Conservation (phyloP, 1,140 invertebrate species). For the Streblospio benedicti region DNA sequence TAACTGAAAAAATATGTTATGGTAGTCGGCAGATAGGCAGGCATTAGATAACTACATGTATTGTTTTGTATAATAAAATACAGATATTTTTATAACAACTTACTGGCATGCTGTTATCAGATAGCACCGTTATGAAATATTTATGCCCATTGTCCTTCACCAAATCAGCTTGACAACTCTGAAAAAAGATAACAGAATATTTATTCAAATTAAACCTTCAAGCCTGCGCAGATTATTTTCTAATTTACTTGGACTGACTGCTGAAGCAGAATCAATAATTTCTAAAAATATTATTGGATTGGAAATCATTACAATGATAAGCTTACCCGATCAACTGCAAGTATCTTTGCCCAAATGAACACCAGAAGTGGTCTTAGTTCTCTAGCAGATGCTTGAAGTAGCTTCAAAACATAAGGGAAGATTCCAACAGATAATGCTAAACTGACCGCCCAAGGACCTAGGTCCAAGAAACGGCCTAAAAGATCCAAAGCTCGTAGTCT, state of each 20-base stretch:
- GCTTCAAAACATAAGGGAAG: slow-evolving; percentile 95
- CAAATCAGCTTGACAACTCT: slow-evolving; percentile 89
- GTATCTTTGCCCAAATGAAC: slow-evolving; percentile 98
- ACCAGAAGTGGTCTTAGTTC: slow-evolving; percentile 87
- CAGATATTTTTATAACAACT: slow-evolving; percentile 37
- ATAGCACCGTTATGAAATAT: slow-evolving; percentile 83
- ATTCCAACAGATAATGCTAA: slow-evolving; percentile 90
- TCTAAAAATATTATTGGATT: neutral
- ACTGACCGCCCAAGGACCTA: slow-evolving; percentile 95
- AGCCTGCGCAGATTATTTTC: no score
- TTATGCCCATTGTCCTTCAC: slow-evolving; percentile 90
- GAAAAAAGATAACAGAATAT: slow-evolving; percentile 40
- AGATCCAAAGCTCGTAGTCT: slow-evolving; percentile 86
- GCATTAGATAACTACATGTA: neutral
- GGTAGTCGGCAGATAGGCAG: neutral
- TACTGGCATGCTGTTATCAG: slow-evolving; percentile 73
- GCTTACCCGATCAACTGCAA: slow-evolving; percentile 88
- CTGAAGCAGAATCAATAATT: no score
- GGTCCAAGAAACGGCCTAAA: slow-evolving; percentile 86
- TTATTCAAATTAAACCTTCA: no score
- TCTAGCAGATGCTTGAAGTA: slow-evolving; percentile 83
- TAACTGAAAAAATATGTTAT: neutral
- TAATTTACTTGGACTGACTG: no score
- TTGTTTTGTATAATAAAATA: neutral
- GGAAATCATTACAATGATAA: no score